phyloP scores from a whole-genome alignment of 2,797 vertebrate genomes.

The Adelosebastes latens region DNA sequence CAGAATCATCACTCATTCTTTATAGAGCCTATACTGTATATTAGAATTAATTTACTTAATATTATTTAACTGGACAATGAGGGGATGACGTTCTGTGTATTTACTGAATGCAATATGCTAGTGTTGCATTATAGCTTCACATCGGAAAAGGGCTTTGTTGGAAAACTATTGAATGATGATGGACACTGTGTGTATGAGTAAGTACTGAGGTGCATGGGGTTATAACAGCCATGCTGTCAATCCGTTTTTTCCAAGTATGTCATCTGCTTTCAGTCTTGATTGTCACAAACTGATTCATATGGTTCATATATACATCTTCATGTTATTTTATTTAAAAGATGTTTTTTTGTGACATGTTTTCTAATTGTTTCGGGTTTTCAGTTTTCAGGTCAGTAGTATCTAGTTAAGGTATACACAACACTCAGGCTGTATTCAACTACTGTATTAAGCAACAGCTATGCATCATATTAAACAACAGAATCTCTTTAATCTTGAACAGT shows the following conservation, averaged over 20 bases:
- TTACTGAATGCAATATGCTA: conserved; percentile 12
- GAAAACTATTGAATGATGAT: neutral
- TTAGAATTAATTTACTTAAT: conserved; percentile 3
- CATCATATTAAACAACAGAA: conserved; percentile 43
- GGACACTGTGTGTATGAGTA: conserved; percentile 2
- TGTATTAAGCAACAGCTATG: conserved; percentile 71
- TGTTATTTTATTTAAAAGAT: conserved; percentile 56
- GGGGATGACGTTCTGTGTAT: neutral
- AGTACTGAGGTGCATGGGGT: conserved; percentile 9
- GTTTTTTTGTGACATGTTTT: conserved; percentile 34
- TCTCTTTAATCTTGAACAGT: neutral
- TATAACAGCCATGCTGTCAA: neutral
- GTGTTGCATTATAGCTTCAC: conserved; percentile 14
- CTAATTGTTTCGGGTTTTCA: conserved; percentile 34
- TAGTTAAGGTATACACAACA: conserved; percentile 55
- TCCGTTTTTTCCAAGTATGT: neutral
- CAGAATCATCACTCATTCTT: conserved; percentile 19
- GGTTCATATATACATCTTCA: conserved; percentile 38
- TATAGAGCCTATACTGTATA: conserved; percentile 29
- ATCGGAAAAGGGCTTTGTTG: neutral
- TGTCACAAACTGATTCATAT: conserved; percentile 29
- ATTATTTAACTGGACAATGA: conserved; percentile 21
- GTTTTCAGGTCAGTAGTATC: conserved; percentile 63
- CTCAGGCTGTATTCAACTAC: conserved; percentile 79
- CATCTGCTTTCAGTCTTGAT: conserved; percentile 36